These are phyloP conservation scores for Dicaeum eximium DNA, from an alignment of 2,113 vertebrate genomes.

Conservation along the genomic window DNA sequence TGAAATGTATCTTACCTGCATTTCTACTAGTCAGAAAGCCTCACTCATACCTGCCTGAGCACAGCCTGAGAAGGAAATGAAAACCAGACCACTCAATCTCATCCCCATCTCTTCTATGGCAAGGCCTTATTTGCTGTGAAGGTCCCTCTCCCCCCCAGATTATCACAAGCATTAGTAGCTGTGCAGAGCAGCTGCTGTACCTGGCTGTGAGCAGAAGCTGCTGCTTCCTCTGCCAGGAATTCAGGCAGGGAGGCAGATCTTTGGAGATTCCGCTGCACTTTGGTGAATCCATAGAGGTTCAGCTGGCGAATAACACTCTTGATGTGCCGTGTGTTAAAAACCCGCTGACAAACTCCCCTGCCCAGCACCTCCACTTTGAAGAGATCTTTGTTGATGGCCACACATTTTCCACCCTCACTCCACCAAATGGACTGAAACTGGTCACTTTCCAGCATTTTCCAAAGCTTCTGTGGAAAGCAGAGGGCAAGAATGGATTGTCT, in stretches of 20 bases:
- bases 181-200: neutral
- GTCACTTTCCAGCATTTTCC: neutral
- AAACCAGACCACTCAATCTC: neutral
- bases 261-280: fast-evolving
- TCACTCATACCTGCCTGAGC: neutral
- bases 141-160: neutral
- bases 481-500: neutral
- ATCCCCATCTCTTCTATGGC: neutral
- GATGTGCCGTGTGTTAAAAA: neutral
- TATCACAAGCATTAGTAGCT: fast-evolving
- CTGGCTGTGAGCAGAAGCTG: neutral
- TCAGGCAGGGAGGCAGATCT: neutral
- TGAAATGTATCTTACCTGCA: neutral
- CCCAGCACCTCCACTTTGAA: neutral
- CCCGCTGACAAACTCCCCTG: neutral
- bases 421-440: neutral
- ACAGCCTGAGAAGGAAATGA: neutral
- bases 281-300: neutral
- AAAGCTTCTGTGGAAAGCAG: neutral
- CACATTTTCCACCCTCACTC: neutral
- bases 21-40: neutral
- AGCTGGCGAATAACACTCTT: neutral
- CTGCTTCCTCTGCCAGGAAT: neutral
- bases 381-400: neutral
- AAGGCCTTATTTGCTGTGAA: neutral